Evolutionary conservation across 2,888 invertebrate species (phyloP), one percentile per base, ranked within the genome.

Genomic region (Amblyteles armatorius): DNA sequence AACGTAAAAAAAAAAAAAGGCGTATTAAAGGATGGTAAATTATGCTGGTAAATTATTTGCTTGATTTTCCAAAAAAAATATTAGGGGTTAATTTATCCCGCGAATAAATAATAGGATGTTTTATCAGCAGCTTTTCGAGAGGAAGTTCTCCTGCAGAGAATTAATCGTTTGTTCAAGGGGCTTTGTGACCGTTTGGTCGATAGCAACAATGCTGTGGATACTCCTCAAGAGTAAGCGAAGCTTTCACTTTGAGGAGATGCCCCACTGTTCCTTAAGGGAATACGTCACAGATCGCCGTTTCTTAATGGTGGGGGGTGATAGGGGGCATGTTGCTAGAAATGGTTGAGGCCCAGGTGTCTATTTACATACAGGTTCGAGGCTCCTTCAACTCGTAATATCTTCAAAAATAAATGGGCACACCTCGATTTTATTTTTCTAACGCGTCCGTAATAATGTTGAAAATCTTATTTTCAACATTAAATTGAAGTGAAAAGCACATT

Each of bases 21-120:
- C 26, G 36, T 36, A 50, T 67, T 52, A 65, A 76, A 19, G 65
- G 63, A 33, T 50, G 29, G 26, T 26, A 26, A 26, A 26, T 26
- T 26, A 26, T 3, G 26, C 26, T 26, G 26, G 63, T 33, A 36
- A 50, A 16, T 13, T 16, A 16, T 33, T 60, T 33, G 29, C 60
- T 33, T 16, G 29, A 60, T 60, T 33, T 33, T 13, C 3, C 13
- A 26, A 60, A 29, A 16, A 60, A 26, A 60, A 26, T 5, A 7
- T 33, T 16, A 13, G 33, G 33, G 16, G 19, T 29, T 22, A 65
- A 76, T 65, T 65, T 7, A 29, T 63, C 36, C 19, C 48, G 63
- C 29, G 22, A 63, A 74, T 63, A 16, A 63, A 74, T 26, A 44
- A 26, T 22, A 16, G 13, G 16, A 29, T 29, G 4, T 60, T 60